Evolutionary conservation across 2,113 vertebrate species (phyloP), one percentile per base, ranked within the genome.

Genomic region (Ptychochromis oligacanthus): DNA sequence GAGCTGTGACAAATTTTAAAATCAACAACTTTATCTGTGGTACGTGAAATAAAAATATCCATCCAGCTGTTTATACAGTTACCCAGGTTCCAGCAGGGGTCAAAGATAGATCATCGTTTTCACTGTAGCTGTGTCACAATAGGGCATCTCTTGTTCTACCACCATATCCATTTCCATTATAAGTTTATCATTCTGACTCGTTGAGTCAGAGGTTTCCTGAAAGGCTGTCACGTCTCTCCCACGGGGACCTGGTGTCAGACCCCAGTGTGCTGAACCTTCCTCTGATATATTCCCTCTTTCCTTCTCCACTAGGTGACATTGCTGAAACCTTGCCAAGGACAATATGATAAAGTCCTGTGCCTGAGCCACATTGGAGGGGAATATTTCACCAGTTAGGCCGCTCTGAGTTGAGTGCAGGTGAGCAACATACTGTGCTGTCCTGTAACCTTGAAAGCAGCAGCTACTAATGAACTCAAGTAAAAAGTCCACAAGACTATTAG

Each of bases 321-420:
- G 94, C 86, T 85, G 89, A 91, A 94, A 92, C 93, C 87, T 90
- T 88, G 62, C 87, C 92, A 97, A 97, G 96, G 96, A 92, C 95
- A 70, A 93, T 95, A 96, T 97, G 96, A 97, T 97, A 90, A 96
- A 97, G 95, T 93, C 96, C 81, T 92, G 91, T 96, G 95, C 94
- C 95, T 93, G 92, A 90, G 89, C 82, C 75, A 88, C 92, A 70
- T 72, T 93, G 94, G 94, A 95, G 87, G 89, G 93, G 94, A 94
- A 96, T 96, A 96, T 96, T 96, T 96, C 96, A 97, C 94, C 80
- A 72, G 67, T 82, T 85, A 36, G 85, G 91, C 88, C 85, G 88
- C 87, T 89, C 55, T 78, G 87, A 78, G 81, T 89, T 85, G 88
- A 92, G 86, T 3, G 72, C 87, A 89, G 82, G 93, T 93, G 89